These are phyloP conservation scores for Epinephelus lanceolatus DNA, from an alignment of 2,113 vertebrate species.

Conservation along the genomic window DNA sequence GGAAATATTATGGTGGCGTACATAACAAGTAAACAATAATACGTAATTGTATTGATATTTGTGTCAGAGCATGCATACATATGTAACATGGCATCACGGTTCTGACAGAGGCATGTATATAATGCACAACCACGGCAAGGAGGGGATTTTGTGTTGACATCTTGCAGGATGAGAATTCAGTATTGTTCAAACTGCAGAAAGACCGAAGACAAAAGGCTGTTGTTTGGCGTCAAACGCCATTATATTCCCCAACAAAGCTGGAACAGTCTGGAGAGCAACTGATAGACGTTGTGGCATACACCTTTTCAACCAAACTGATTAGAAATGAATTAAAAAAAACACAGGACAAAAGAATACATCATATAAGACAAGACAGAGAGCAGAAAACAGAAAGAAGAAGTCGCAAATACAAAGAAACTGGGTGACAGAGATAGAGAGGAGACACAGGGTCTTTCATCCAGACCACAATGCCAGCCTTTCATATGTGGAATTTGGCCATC, in stretches of 20 bases:
- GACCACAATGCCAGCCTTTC: conserved; percentile 82
- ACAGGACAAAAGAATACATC: conserved; percentile 3
- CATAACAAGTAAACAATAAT: too few species aligned
- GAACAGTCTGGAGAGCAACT: conserved; percentile 35
- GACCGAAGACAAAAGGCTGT: conserved; percentile 50
- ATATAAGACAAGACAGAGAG: conserved; percentile 23
- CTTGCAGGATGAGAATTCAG: conserved; percentile 14
- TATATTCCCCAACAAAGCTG: conserved; percentile 41
- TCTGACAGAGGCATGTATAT: not conserved
- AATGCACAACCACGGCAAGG: not conserved
- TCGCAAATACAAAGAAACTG: conserved; percentile 16
- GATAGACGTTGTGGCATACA: conserved; percentile 29
- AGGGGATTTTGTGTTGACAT: not conserved
- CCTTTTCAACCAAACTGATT: conserved; percentile 22
- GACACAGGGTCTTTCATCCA: conserved; percentile 79
- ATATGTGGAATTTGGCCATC: conserved; percentile 79
- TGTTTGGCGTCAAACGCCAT: conserved; percentile 38
- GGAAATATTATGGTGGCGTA: not conserved
- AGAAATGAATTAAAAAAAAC: conserved; percentile 20
- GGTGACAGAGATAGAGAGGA: conserved; percentile 29
- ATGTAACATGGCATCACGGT: not conserved
- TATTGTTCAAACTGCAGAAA: conserved; percentile 31
- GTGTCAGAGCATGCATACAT: not conserved
- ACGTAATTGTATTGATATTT: not conserved
- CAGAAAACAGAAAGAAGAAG: conserved; percentile 35